Evolutionary conservation across 2,888 invertebrate genomes (phyloP), one percentile per base, ranked within the genome.

Genomic region (Phanerotoma sp.): DNA sequence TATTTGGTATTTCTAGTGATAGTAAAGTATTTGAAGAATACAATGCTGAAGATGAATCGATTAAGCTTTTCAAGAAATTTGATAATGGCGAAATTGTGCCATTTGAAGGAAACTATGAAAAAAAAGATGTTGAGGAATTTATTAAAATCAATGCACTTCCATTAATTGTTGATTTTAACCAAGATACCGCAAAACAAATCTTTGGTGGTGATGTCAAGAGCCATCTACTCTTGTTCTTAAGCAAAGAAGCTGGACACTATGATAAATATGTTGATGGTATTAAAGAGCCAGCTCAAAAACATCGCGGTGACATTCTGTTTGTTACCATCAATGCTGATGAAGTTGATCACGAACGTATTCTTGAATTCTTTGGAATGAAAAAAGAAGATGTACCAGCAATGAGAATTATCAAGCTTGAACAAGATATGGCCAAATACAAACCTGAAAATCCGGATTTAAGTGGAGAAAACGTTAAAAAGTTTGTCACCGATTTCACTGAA

Each of bases 301-400:
- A 90, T 87, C 91, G 91, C 76, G 94, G 93, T 77, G 88, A 88
- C 80, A 87, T 97, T 70, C 84, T 99, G 73, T 94, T 96, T 71
- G 97, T 99, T 25, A 92, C 91, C 69, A 94, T 99, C 77, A 91
- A 99, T 79, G 87, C 93, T 45, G 95, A 93, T 72, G 92, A 95
- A 74, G 91, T 93, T 74, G 98, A 99, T 77, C 97, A 99, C 80
- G 89, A 89, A 70, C 86, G 98, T 73, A 98, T 99, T 78, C 83
- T 99, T 77, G 99, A 99, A 81, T 99, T 97, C 92, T 99, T 99
- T 80, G 98, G 97, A 68, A 89, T 98, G 86, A 92, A 90, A 81
- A 91, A 92, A 78, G 91, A 91, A n/a, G 94, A 94, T 75, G 86
- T 91, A 11, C 95, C 95, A 7, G 86, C 90, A 2, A 89, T 94